These are phyloP conservation scores for Tetheella fluctuosa DNA, from an alignment of 2,888 invertebrate species.

Conservation along the genomic window DNA sequence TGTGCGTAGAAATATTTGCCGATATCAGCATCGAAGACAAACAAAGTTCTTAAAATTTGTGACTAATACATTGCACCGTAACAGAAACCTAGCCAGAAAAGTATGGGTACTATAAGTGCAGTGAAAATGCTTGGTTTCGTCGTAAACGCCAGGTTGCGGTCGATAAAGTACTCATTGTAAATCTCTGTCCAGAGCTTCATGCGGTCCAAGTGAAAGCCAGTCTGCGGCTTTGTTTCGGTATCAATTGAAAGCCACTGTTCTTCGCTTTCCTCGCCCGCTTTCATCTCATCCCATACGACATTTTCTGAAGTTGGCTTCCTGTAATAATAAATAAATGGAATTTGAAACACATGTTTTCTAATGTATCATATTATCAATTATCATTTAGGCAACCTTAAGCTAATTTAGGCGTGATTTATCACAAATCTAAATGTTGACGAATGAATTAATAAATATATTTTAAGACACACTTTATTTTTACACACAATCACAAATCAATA, in stretches of 20 bases:
- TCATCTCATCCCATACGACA: conserved; percentile 50
- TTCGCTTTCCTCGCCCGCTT: conserved; percentile 30
- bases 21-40: neutral
- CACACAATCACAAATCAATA: too few relatives aligned
- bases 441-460: too few relatives aligned
- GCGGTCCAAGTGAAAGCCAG: conserved; percentile 55
- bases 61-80: neutral
- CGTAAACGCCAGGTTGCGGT: conserved; percentile 35
- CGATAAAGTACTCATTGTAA: conserved; percentile 62
- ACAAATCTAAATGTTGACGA: neutral
- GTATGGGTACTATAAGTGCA: neutral
- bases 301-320: conserved; percentile 51
- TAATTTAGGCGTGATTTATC: too few relatives aligned
- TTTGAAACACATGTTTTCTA: neutral
- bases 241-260: conserved; percentile 63
- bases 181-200: conserved; percentile 61
- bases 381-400: too few relatives aligned
- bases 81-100: neutral
- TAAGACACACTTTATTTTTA: too few relatives aligned
- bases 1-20: neutral
- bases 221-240: conserved; percentile 24
- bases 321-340: conserved; percentile 28
- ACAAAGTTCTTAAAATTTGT: neutral
- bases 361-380: too few relatives aligned
- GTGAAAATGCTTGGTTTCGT: conserved; percentile 25